Evolutionary conservation across 2,888 invertebrate genomes (phyloP), one percentile per base, ranked within the genome.

Genomic region (Cylindroiulus punctatus): DNA sequence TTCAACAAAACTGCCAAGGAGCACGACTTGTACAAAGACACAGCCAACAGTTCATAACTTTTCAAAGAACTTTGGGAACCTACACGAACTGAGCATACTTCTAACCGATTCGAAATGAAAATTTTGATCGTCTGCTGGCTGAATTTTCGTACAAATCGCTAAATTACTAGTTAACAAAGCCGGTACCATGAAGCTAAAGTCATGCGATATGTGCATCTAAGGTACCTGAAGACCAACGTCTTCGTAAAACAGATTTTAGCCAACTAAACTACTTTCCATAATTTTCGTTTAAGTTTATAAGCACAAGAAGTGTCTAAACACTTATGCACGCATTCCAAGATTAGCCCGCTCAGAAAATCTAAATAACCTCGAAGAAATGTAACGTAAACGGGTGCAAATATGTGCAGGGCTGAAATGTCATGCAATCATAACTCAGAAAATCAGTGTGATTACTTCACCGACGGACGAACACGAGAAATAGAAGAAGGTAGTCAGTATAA

Each of bases 191-290:
- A 30, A 30, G 30, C 30, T 76, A 30, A 76, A 76, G 7, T 76
- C 76, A 76, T 76, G 76, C 76, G 30, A 10, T 76, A 76, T 76
- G 30, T 76, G 76, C 76, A 76, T 76, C 76, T 76, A 76, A 12
- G 26, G 14, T 76, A 76, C 14, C 76, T 30, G 26, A 76, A 76
- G 30, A 30, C 65, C 26, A 26, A 12, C 22, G 5, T 26, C 26
- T 30, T 76, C 17, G 17, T 76, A 30, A 76, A 17, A 30, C 30
- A 65, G 8, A 76, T 65, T 65, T 22, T 65, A 65, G 65, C 10
- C 12, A 26, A 26, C 26, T 26, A 76, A 2, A 26, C 76, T 76
- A 76, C 10, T 76, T 30, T 76, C 30, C 12, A 36, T 14, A 76
- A 76, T 76, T 30, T 76, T 14, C 1, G 30, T 76, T 30, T n/a